These are phyloP conservation scores for Ibidorhyncha struthersii DNA, from an alignment of 2,113 vertebrate genomes.

Conservation along the genomic window DNA sequence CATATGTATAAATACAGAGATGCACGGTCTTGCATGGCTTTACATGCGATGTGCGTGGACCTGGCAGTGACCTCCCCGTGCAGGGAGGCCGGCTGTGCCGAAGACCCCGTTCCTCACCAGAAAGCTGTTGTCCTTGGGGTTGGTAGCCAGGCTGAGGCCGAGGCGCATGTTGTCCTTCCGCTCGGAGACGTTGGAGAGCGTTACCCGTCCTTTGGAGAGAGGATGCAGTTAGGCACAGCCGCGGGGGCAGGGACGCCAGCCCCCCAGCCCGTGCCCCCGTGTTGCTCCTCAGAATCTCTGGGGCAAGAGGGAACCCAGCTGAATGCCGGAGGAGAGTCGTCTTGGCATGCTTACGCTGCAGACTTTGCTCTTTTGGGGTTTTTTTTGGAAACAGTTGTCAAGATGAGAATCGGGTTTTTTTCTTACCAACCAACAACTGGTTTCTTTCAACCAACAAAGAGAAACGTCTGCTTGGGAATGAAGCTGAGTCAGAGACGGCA, in stretches of 20 bases:
- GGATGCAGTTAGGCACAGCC: background rate
- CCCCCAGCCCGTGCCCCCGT: rapidly evolving
- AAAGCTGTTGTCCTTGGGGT: constrained; percentile 95
- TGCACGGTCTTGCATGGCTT: background rate
- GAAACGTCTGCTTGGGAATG: background rate
- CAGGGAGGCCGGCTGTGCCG: background rate
- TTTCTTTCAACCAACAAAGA: background rate
- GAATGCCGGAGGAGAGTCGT: rapidly evolving
- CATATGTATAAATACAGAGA: rapidly evolving
- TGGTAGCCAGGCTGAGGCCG: constrained; percentile 91
- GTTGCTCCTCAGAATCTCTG: rapidly evolving
- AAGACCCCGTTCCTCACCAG: constrained; percentile 79
- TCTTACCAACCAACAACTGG: background rate
- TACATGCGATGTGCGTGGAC: rapidly evolving
- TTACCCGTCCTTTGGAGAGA: constrained; percentile 88
- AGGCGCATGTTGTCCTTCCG: constrained; percentile 97
- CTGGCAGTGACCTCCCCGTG: rapidly evolving
- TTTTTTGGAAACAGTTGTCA: background rate
- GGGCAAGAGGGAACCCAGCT: background rate
- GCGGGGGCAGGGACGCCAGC: background rate
- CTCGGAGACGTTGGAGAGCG: constrained; percentile 95
- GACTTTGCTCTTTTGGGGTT: background rate
- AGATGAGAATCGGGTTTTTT: background rate
- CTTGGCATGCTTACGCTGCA: rapidly evolving
- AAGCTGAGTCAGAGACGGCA: background rate